phyloP scores from a whole-genome alignment of 2,113 vertebrate species.

The Aphelocoma coerulescens region DNA sequence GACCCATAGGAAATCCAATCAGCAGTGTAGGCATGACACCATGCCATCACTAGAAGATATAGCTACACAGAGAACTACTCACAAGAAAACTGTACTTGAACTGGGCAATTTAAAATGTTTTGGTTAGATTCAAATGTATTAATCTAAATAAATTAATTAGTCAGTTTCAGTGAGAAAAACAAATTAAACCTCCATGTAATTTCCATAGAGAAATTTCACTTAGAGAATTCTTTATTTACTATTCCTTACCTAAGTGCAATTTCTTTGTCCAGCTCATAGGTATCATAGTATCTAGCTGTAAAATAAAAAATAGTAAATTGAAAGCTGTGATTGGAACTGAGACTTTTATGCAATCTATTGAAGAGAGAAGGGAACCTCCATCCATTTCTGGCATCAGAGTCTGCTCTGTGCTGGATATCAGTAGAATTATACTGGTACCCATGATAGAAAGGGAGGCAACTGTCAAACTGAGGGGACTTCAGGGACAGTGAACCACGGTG shows the following conservation, averaged over 20 bases:
- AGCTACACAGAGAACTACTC: background rate
- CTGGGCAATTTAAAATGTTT: background rate
- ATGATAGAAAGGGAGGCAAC: accelerated
- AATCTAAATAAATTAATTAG: background rate
- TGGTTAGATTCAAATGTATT: background rate
- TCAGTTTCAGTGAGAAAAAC: background rate
- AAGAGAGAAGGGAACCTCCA: background rate
- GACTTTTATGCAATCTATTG: background rate
- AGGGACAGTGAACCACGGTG: background rate
- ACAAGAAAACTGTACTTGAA: background rate
- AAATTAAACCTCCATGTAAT: background rate
- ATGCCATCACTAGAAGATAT: background rate
- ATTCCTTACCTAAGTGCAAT: background rate
- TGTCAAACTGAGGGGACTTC: background rate
- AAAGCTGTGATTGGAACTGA: background rate
- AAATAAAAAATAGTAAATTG: background rate
- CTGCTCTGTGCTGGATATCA: background rate
- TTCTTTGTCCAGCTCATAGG: background rate
- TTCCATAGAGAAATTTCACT: background rate
- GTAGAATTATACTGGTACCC: background rate
- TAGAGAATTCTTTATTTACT: background rate
- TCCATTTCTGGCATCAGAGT: background rate
- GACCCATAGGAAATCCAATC: background rate
- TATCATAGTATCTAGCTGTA: background rate
- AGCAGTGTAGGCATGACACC: background rate